These are phyloP conservation scores for Bombus polaris DNA, from an alignment of 1,140 invertebrate genomes.

Conservation along the genomic window DNA sequence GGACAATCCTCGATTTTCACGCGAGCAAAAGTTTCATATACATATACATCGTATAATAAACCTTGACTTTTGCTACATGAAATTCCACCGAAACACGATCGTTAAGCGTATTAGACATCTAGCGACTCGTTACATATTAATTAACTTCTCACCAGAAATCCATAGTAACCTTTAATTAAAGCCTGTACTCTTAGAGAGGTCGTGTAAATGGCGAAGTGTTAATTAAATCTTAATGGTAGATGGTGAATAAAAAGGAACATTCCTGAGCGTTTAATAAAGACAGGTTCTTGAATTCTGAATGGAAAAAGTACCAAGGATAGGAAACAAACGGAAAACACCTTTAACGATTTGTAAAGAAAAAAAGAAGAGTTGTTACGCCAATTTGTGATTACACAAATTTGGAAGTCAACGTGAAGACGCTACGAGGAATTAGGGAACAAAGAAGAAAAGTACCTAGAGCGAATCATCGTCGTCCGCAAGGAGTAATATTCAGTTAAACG, in stretches of 20 bases:
- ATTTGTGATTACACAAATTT: neutral
- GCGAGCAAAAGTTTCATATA: neutral
- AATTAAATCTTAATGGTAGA: no score
- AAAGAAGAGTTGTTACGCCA: neutral
- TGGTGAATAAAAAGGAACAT: no score
- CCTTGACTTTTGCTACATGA: neutral
- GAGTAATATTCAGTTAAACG: slow-evolving; percentile 44
- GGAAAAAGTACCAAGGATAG: no score
- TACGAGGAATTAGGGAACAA: neutral
- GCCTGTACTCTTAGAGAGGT: neutral
- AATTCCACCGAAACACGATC: neutral
- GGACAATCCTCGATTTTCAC: no score
- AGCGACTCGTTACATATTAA: neutral
- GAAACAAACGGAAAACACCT: no score
- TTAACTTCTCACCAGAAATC: neutral
- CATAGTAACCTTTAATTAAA: neutral
- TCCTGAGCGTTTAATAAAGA: no score
- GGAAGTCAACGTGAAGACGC: neutral
- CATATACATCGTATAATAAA: no score
- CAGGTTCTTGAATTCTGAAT: no score
- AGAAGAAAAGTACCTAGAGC: neutral
- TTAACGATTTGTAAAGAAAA: neutral
- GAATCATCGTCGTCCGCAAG: neutral
- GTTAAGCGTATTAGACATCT: no score
- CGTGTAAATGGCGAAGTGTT: no score